These are phyloP conservation scores for Fulica atra DNA, from an alignment of 2,113 vertebrate genomes.

Conservation along the genomic window DNA sequence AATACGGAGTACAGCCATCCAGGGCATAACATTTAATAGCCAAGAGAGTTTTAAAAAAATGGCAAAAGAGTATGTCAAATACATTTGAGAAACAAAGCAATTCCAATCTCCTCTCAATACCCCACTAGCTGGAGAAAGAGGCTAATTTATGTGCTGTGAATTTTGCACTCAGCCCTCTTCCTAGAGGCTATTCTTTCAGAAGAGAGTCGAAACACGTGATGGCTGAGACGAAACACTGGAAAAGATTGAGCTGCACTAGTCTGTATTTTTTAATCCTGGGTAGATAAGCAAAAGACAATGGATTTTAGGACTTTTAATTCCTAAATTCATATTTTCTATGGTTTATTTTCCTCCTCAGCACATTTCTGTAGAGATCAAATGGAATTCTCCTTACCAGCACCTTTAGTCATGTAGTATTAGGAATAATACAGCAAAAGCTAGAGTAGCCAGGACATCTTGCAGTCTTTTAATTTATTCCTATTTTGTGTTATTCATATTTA, in stretches of 20 bases:
- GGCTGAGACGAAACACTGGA: slow-evolving; percentile 25
- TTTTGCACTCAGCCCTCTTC: slow-evolving; percentile 54
- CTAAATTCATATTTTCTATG: background rate
- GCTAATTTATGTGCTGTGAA: slow-evolving; percentile 64
- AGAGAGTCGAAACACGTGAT: background rate
- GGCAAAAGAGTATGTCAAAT: slow-evolving; percentile 39
- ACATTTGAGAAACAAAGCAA: slow-evolving; percentile 60
- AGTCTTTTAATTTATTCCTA: slow-evolving; percentile 31
- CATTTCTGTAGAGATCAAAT: background rate
- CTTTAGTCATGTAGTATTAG: background rate
- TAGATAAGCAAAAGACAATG: background rate
- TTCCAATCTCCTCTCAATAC: slow-evolving; percentile 59
- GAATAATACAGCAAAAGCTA: background rate
- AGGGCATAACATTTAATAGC: slow-evolving; percentile 46
- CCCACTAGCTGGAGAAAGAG: slow-evolving; percentile 55
- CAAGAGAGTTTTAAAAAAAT: slow-evolving; percentile 39
- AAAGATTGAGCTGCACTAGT: background rate
- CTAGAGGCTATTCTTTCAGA: slow-evolving; percentile 61
- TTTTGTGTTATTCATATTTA: slow-evolving; percentile 17
- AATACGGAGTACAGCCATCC: slow-evolving; percentile 36
- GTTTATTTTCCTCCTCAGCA: background rate
- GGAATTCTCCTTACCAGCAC: background rate
- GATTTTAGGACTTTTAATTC: background rate
- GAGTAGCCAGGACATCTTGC: background rate
- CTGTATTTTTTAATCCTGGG: background rate